Evolutionary conservation across 1,140 invertebrate species (phyloP).

Genomic region (Penaeus indicus): DNA sequence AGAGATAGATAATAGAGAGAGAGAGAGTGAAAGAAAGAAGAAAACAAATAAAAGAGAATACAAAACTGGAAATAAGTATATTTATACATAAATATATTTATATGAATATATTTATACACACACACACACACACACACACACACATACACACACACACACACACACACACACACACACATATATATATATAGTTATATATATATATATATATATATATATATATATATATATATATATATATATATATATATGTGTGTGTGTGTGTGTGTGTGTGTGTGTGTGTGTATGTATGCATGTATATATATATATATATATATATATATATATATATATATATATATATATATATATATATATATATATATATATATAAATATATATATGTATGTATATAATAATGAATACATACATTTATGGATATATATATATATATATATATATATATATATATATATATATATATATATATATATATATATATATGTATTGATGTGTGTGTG

Average conservation of each 20-base stretch:
- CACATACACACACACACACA: background rate
- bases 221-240: background rate
- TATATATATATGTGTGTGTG: background rate
- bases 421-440: slow-evolving; percentile 4
- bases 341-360: background rate
- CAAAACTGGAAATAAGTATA: background rate
- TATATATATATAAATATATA: slow-evolving; percentile 21
- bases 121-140: background rate
- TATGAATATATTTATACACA: background rate
- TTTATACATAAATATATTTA: background rate
- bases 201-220: background rate
- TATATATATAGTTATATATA: background rate
- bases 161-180: background rate
- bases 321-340: slow-evolving; percentile 21
- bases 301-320: slow-evolving; percentile 17
- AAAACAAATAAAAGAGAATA: background rate
- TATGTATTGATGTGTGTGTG: no score
- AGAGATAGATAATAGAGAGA: slow-evolving; percentile 15
- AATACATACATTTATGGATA: background rate
- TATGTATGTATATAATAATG: background rate
- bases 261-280: background rate
- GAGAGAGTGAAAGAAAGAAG: background rate
- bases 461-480: background rate
- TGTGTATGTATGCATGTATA: background rate
- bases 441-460: background rate